Conservation (phyloP, 2,797 vertebrate species). For the Aphelocoma californica region DNA sequence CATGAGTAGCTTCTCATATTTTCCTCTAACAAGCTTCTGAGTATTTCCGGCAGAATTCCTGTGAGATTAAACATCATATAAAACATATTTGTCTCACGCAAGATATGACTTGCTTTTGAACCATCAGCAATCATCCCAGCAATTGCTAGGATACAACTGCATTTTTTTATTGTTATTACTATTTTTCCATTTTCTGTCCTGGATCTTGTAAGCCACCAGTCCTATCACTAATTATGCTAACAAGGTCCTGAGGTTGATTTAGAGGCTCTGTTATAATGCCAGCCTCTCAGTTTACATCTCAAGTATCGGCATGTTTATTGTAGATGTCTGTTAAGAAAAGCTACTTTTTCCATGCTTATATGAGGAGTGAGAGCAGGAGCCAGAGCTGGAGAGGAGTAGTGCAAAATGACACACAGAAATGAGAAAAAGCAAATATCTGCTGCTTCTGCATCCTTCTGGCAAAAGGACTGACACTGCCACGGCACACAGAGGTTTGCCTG, state of each 20-base stretch:
- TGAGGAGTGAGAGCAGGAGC: neutral
- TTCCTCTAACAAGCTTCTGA: constrained; percentile 51
- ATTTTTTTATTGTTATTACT: constrained; percentile 27
- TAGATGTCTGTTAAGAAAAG: constrained; percentile 42
- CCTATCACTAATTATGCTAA: constrained; percentile 31
- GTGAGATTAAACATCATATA: constrained; percentile 42
- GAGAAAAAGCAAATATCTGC: neutral
- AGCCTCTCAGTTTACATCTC: constrained; percentile 50
- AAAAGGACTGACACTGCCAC: neutral
- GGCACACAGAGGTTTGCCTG: neutral
- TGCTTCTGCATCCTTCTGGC: neutral
- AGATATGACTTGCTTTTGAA: constrained; percentile 59
- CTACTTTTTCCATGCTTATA: neutral
- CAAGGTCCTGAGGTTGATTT: constrained; percentile 50
- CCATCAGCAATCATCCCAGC: constrained; percentile 29
- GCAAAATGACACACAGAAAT: neutral
- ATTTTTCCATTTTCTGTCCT: neutral
- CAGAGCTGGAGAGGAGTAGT: neutral
- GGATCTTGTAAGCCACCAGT: neutral
- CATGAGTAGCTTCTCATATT: constrained; percentile 13
- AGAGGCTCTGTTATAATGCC: constrained; percentile 45
- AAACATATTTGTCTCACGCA: constrained; percentile 33
- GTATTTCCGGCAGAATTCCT: constrained; percentile 51
- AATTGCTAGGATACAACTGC: constrained; percentile 15
- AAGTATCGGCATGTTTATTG: constrained; percentile 55